Base-by-base conservation (phyloP, 2,888 invertebrate genomes). In the Platynereis dumerilii region DNA sequence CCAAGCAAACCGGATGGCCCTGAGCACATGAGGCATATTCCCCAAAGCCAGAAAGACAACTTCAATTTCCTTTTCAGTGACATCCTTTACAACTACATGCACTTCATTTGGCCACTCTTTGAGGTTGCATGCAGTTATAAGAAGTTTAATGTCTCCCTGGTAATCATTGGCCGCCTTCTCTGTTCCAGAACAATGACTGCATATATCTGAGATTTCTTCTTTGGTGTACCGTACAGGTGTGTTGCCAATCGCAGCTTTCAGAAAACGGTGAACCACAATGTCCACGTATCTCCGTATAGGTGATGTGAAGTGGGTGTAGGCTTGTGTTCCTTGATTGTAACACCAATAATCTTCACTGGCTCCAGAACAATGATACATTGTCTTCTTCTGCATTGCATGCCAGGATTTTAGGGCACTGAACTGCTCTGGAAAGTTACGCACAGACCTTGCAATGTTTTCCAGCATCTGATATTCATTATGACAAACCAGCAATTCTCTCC, bases 241-340 rank as follows among this genome's bases (percentile, higher is more conserved):
- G 20, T 48, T 22, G 5, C n/a, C 17, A n/a, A 48, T n/a, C 5
- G 7, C 44, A 20, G 91, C 91, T 84, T 87, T 86, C 53, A 91
- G 82, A 52, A 90, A 81, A 54, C 90, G 85, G 77, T 96, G 96
- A 1, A 96, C 95, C 85, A 95, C 88, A 48, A 94, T 89, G 83
- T 96, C 96, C 1, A 94, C 90, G 86, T 89, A 89, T 48, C 89
- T 88, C 79, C 96, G 86, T 71, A 96, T 96, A 0, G 96, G 96
- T 53, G 95, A 95, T 0, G 96, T 96, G 79, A 96, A 96, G 85
- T 96, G 96, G 0, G 96, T 95, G 80, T 96, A 96, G 60, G 92
- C 87, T 2, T 92, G 90, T 53, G 92, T 89, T 80, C 91, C 92
- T 26, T 96, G 85, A 5, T 94, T 94, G 83, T 92, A 96, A 86